Evolutionary conservation across 92 coral and sea anemone species (phyloP), one percentile per base, ranked within the genome.

Genomic region (Zoanthus sansibaricus): DNA sequence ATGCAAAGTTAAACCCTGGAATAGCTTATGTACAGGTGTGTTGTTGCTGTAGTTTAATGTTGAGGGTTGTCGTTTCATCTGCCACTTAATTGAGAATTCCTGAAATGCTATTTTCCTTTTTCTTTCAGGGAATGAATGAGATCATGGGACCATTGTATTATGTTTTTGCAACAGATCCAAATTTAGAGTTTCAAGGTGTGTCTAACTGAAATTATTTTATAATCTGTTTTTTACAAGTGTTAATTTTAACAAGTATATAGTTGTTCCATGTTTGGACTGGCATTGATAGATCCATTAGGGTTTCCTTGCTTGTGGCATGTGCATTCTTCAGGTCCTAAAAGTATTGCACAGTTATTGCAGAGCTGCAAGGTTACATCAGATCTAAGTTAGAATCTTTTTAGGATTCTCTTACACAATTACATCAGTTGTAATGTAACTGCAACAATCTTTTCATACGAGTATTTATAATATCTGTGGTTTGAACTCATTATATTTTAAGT

Each of bases 1-100:
- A 96, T 86, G 98, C 99, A 71, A 96, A 93, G 88, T 89, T 96
- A 77, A 96, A 96, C 85, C 99, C 99, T 72, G 99, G 99, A 4
- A 90, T 95, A 25, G 25, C 96, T 3, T 96, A 96, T 92, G 99
- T 96, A 62, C 99, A 96, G 96, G 99, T 96, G 66, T 25, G 90
- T 49, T 14, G 12, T 74, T 47, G 12, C 32, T 46, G 1, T 15
- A 47, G 13, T 48, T 48, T 48, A n/a, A 10, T 58, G 17, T 58
- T 58, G 3, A 17, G 11, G 66, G 18, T 58, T 58, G 66, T 52
- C 1, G 11, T 58, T 58, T 17, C 7, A 59, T 59, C 66, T 15
- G 20, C 4, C 66, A 6, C 15, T 14, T 59, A 6, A 59, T 1
- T 13, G 66, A 5, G 55, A 49, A 49, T 6, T 7, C 9, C 55